These are phyloP conservation scores for Drosophila punjabiensis DNA, from an alignment of 1,140 invertebrate genomes.

Conservation along the genomic window DNA sequence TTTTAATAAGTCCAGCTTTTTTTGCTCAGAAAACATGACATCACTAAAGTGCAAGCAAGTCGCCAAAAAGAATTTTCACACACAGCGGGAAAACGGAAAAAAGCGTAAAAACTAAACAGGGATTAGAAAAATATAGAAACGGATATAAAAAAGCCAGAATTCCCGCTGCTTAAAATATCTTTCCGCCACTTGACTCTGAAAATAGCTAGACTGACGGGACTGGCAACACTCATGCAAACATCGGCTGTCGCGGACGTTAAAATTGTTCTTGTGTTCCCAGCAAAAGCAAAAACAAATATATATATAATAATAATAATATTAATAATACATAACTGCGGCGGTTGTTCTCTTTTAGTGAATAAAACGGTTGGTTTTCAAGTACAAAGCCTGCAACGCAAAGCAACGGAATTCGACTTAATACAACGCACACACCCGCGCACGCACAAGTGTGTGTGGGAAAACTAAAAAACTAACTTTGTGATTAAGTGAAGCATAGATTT, in stretches of 20 bases:
- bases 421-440: slow-evolving; percentile 16
- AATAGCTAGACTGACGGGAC: not conserved
- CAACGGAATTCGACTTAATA: not conserved
- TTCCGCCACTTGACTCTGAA: not conserved
- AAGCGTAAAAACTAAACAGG: not conserved
- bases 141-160: not conserved
- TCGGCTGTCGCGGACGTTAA: slow-evolving; percentile 18
- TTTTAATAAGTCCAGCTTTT: no score
- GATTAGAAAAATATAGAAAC: not conserved
- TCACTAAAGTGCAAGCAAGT: no score
- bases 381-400: not conserved
- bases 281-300: slow-evolving; percentile 2
- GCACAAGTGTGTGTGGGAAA: slow-evolving; percentile 30
- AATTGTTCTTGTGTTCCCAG: slow-evolving; percentile 19
- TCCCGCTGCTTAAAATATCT: not conserved
- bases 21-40: no score
- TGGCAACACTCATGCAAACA: not conserved
- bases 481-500: slow-evolving; percentile 25
- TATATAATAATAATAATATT: no score
- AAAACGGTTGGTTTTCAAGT: slow-evolving; percentile 17
- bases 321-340: not conserved
- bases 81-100: not conserved
- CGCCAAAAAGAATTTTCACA: no score
- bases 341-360: slow-evolving; percentile 8
- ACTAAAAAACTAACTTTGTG: slow-evolving; percentile 18